These are phyloP conservation scores for Rhogogaster chlorosoma DNA, from an alignment of 2,888 invertebrate species.

Conservation along the genomic window DNA sequence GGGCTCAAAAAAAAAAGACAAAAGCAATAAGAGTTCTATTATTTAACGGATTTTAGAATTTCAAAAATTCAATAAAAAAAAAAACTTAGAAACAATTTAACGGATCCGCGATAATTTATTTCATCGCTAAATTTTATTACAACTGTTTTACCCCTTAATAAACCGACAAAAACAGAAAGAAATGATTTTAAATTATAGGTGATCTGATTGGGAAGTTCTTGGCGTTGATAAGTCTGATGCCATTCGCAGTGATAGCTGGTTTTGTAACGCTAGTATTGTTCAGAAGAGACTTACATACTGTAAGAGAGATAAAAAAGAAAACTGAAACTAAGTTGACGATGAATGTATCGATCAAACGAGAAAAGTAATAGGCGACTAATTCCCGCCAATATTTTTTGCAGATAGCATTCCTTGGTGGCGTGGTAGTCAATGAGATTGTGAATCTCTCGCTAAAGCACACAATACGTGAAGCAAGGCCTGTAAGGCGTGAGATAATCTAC, in stretches of 20 bases:
- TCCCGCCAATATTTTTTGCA: conserved; percentile 75
- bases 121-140: too few relatives aligned
- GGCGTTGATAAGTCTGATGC: conserved; percentile 90
- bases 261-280: conserved; percentile 92
- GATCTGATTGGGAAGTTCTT: conserved; percentile 90
- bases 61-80: neutral
- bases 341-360: neutral
- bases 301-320: conserved; percentile 78
- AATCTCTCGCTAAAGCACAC: conserved; percentile 91
- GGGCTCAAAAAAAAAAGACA: neutral
- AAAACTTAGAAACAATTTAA: too few relatives aligned
- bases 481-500: conserved; percentile 83
- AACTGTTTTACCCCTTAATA: neutral
- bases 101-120: too few relatives aligned
- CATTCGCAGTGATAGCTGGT: conserved; percentile 90
- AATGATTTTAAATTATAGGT: conserved; percentile 81
- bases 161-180: neutral
- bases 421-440: conserved; percentile 87
- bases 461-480: conserved; percentile 90
- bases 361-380: neutral
- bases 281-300: conserved; percentile 94
- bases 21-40: neutral
- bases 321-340: neutral
- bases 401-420: conserved; percentile 92
- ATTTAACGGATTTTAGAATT: neutral